Conservation (phyloP, 1,140 invertebrate genomes). For the Whitmania pigra region DNA sequence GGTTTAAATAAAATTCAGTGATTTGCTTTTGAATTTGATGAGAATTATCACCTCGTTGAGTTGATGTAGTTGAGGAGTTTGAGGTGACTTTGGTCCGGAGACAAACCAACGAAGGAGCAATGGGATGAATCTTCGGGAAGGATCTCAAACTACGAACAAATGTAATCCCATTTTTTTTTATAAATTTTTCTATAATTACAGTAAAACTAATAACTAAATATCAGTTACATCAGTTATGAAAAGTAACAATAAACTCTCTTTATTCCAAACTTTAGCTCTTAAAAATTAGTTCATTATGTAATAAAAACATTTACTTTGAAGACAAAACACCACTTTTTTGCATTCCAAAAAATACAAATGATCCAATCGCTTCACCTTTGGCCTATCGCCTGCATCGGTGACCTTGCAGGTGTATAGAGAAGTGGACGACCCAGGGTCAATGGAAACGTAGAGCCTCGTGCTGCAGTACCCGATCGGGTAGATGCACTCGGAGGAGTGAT, state of each 20-base stretch:
- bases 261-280: too few relatives aligned
- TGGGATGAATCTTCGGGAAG: slow-evolving; percentile 59
- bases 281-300: too few relatives aligned
- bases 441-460: slow-evolving; percentile 61
- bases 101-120: slow-evolving; percentile 53
- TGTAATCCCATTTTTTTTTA: too few relatives aligned
- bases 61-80: slow-evolving; percentile 54
- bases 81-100: slow-evolving; percentile 59
- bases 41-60: slow-evolving; percentile 37
- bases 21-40: too few relatives aligned
- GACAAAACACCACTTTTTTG: too few relatives aligned
- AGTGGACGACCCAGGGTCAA: slow-evolving; percentile 55
- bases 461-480: slow-evolving; percentile 68
- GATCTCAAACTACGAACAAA: slow-evolving; percentile 55
- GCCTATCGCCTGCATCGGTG: slow-evolving; percentile 55
- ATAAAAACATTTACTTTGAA: too few relatives aligned
- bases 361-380: slow-evolving; percentile 42
- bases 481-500: slow-evolving; percentile 59
- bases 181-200: too few relatives aligned
- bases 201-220: too few relatives aligned
- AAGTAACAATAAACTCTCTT: too few relatives aligned
- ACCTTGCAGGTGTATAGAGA: slow-evolving; percentile 72
- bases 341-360: too few relatives aligned
- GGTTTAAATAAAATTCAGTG: too few relatives aligned
- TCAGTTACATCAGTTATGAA: too few relatives aligned